phyloP scores from a whole-genome alignment of 2,888 invertebrate genomes.

The Drosophila setosimentum region DNA sequence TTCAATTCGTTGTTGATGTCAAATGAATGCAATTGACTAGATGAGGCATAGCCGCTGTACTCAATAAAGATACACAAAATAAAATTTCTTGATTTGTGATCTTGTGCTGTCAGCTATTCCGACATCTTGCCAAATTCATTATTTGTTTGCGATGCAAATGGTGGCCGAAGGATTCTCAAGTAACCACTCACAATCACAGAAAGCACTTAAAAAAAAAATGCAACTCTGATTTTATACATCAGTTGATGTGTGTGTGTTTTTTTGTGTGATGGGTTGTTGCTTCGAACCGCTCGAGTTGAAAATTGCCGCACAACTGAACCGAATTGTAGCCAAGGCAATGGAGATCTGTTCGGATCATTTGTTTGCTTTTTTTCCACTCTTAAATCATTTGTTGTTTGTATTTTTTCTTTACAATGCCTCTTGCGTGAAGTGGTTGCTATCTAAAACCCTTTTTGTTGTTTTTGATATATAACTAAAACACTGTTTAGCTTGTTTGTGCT shows the following conservation, averaged over 20 bases:
- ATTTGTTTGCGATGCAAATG: conserved; percentile 58
- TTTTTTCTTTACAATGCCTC: conserved; percentile 19
- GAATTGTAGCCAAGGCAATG: conserved; percentile 34
- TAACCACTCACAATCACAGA: conserved; percentile 16
- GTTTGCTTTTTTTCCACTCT: conserved; percentile 24
- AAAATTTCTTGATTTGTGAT: conserved; percentile 50
- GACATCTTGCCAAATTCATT: conserved; percentile 85
- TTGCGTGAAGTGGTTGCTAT: conserved; percentile 54
- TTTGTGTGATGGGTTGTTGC: conserved; percentile 9
- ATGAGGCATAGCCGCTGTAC: conserved; percentile 84
- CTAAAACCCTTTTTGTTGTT: conserved; percentile 24
- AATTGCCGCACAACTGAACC: conserved; percentile 69
- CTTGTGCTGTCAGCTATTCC: conserved; percentile 84
- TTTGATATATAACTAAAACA: conserved; percentile 37
- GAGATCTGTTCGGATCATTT: conserved; percentile 39
- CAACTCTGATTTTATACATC: neutral
- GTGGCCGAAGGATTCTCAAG: conserved; percentile 1
- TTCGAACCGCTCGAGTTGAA: conserved; percentile 71
- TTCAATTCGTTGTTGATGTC: conserved; percentile 46
- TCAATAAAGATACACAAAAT: conserved; percentile 63
- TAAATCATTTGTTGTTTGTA: conserved; percentile 8
- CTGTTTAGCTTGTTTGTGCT: conserved; percentile 3
- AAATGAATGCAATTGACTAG: conserved; percentile 84
- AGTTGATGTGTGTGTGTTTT: neutral
- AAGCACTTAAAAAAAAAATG: conserved; percentile 35